Base-by-base conservation (phyloP, 2,888 invertebrate species). In the Caenorhabditis becei region DNA sequence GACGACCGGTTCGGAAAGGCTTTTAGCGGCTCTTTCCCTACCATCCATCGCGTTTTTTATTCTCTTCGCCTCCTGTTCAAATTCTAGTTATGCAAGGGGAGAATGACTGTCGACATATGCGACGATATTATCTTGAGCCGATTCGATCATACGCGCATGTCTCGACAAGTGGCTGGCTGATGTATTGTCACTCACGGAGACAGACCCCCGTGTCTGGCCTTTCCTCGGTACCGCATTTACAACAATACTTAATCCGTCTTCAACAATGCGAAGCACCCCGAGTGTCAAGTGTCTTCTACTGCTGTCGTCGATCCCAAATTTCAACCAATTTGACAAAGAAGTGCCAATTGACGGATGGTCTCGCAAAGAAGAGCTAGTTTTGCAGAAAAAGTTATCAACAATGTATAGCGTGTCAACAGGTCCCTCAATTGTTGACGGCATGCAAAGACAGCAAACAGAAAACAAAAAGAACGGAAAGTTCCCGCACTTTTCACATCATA, bases 161-260 rank as follows among this genome's bases (percentile, higher is more conserved):
- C 80, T 80, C 80, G 80, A 80, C 80, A 80, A 80, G 80, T 80
- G 80, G 69, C 69, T 80, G 74, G 65, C 80, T 74, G 80, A 80
- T 80, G 80, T 41, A 80, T 80, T 80, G 80, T 74, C 80, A 80
- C 74, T 80, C 80, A 74, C 37, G 44, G 44, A 28, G 54, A 49
- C 41, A 20, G 7, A 7, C 53, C 66, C 66, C 54, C 23, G 32
- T 41, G 37, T 20, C 35, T 16, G 41, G 53, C 26, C 24, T 44
- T 44, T 41, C 18, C 58, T 32, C 74, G 58, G 51, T 74, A 65
- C 74, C 74, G 65, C 72, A 72, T 63, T 65, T 65, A 65, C 74
- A 49, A 74, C 74, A 74, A 74, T 63, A 63, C 72, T 72, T 56
- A 47, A 74, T 75, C 58, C 61, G 37, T 74, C 63, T 66, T 61